Base-by-base conservation (phyloP, 2,113 vertebrate species). In the Zosterops borbonicus region DNA sequence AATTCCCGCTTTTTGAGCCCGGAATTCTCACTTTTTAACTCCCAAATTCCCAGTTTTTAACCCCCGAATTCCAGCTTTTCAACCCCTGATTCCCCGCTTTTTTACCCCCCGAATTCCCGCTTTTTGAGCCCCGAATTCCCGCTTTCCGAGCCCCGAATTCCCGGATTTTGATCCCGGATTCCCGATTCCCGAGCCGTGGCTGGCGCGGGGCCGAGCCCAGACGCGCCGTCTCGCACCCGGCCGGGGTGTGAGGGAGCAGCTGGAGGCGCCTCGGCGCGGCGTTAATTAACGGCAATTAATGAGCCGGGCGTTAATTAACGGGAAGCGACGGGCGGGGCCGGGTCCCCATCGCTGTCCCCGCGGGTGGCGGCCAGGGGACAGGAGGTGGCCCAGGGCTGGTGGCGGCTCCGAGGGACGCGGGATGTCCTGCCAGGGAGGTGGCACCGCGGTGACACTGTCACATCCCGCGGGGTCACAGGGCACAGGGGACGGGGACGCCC, bases 401-500 rank as follows among this genome's bases (percentile, higher is more conserved):
- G 63, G 41, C 63, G 20, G 28, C 12, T 3, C 39, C 21, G 33
- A 23, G 58, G 58, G n/a, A 5, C 33, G 33, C 56, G 5, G 29
- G 16, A 20, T 12, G 71, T 22, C 31, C 53, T 5, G 9, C 2
- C 33, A 3, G 11, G 1, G 9, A 4, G 33, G 33, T 46, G 71
- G 33, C 71, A 58, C 41, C 1, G 4, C 6, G 14, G 33, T 22
- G 71, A 15, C 73, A 31, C 24, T 24, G 55, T 14, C 55, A 47
- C 53, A 28, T 6, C 39, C 39, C 5, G 9, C 7, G 0, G 50
- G 16, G 49, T 17, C 68, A 13, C 37, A 4, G 29, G 55, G 33
- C 2, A 23, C 5, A 23, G 35, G 10, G 35, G 35, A 52, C 20
- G 35, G 10, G 35, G 49, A 52, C 27, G 1, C 3, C 0, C 0